Base-by-base conservation (phyloP, 2,113 vertebrate genomes). In the Otus sunia region DNA sequence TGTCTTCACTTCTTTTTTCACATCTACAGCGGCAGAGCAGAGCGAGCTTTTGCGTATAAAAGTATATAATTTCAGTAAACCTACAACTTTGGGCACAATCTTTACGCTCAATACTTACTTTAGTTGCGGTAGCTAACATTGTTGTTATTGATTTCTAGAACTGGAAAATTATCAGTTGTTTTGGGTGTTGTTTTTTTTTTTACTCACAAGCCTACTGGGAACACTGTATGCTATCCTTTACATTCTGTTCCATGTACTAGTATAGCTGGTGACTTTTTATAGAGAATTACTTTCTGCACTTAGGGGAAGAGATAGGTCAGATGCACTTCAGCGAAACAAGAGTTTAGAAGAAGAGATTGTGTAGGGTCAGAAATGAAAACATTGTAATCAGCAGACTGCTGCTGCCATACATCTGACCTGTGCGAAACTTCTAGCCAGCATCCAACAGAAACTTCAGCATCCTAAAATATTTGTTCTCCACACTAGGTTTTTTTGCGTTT, bases 261-360 rank as follows among this genome's bases (percentile, higher is more conserved):
- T 74, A 12, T 8, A 56, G 27, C 37, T 91, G 15, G 47, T 50
- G 10, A 25, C 55, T 87, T 88, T 81, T 56, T 83, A 26, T 15
- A 78, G 72, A 86, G 56, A 91, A 92, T 91, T 87, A 53, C 19
- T 76, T 94, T 67, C 36, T 69, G 18, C 56, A 45, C 39, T 75
- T 78, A 49, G 13, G 45, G 49, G 34, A 88, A 77, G 53, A 90
- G 58, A 47, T 18, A 60, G 77, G 77, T 85, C 92, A 93, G 81
- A 79, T 39, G 21, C 4, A 79, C 56, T 88, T 53, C 22, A 41
- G 34, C 0, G 0, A 77, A 85, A 90, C 55, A 83, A 69, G 45
- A 83, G 10, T 27, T 78, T 68, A 69, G 69, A 78, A 67, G 85
- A 87, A 76, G 27, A 64, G 36, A 66, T 76, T 78, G 53, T 39